These are phyloP conservation scores for Tetrao urogallus DNA, from an alignment of 2,113 vertebrate species.

Conservation along the genomic window DNA sequence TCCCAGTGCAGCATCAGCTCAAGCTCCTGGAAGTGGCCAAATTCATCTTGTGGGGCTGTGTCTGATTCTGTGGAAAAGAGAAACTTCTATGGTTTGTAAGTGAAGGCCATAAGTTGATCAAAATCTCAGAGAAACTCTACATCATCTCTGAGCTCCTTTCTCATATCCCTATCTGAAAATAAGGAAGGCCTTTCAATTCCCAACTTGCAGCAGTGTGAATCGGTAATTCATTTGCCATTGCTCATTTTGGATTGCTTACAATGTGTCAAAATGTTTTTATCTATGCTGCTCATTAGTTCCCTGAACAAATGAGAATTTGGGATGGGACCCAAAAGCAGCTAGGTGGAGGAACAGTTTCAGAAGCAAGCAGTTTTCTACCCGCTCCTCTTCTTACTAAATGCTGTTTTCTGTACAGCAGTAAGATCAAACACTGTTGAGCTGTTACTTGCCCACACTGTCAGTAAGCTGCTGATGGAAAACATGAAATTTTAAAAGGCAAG, in stretches of 20 bases:
- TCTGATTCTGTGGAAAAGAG: neutral
- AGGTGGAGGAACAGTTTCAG: neutral
- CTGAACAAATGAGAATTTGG: neutral
- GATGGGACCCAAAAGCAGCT: neutral
- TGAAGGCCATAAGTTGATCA: neutral
- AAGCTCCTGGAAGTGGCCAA: neutral
- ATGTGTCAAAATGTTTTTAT: neutral
- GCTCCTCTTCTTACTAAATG: neutral
- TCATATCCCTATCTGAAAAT: fast-evolving
- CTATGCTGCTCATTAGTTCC: neutral
- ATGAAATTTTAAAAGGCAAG: neutral
- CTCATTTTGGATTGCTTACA: neutral
- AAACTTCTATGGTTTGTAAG: neutral
- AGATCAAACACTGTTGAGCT: neutral
- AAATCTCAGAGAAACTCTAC: neutral
- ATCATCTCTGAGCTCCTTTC: neutral
- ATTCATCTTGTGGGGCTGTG: neutral
- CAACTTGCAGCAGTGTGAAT: neutral
- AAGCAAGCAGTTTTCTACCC: neutral
- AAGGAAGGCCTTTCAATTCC: neutral
- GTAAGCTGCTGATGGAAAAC: neutral
- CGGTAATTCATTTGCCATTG: neutral
- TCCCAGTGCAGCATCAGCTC: neutral
- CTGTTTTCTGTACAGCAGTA: neutral
- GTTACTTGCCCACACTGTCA: neutral